Percentiles rank a stretch among this genome's conserved stretches.
phyloP scores from a whole-genome alignment of 2,113 vertebrate genomes.

The Anhinga anhinga region DNA sequence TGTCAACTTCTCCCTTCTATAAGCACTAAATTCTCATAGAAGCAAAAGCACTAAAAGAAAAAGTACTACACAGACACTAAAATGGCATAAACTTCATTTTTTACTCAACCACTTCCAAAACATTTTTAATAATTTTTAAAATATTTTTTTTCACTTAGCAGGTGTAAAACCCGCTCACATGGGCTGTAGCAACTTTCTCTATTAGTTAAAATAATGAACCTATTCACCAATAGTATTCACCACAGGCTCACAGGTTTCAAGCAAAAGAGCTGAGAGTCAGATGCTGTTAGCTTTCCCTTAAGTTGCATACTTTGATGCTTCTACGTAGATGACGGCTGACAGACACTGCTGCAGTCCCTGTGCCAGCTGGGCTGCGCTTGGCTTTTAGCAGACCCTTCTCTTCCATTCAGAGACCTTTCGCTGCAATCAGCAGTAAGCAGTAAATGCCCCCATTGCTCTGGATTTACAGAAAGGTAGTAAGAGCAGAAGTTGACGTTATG shows the following conservation, averaged over 20 bases:
- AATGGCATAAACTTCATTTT: not conserved
- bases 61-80: not conserved
- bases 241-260: not conserved
- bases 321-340: not conserved
- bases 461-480: not conserved
- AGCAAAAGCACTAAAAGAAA: not conserved
- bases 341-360: not conserved
- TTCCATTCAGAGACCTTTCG: not conserved
- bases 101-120: not conserved
- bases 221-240: not conserved
- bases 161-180: not conserved
- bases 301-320: not conserved
- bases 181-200: not conserved
- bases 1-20: not conserved
- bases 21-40: not conserved
- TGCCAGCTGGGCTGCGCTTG: accelerated
- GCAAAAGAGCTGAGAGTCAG: not conserved
- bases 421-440: not conserved
- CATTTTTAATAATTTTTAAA: not conserved
- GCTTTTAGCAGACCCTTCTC: not conserved
- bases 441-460: not conserved
- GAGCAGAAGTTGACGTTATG: not conserved
- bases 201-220: not conserved
- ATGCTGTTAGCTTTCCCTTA: not conserved
- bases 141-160: not conserved